phyloP scores from a whole-genome alignment of 2,888 invertebrate species.

The Orchestes rusci region DNA sequence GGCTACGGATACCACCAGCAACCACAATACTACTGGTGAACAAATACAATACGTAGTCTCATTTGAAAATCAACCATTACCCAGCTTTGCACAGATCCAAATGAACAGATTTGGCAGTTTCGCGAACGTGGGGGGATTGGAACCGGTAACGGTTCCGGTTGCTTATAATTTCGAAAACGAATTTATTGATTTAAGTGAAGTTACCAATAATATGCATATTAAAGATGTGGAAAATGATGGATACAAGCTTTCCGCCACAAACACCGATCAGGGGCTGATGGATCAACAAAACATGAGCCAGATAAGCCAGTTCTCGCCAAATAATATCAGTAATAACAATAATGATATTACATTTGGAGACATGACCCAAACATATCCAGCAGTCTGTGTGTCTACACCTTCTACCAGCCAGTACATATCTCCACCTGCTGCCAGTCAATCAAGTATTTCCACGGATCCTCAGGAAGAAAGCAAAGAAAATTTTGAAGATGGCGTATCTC shows the following conservation, averaged over 20 bases:
- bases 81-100: constrained; percentile 61
- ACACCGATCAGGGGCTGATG: constrained; percentile 32
- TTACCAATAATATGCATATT: constrained; percentile 28
- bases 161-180: constrained; percentile 20
- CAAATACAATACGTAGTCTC: constrained; percentile 38
- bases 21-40: constrained; percentile 76
- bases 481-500: constrained; percentile 2
- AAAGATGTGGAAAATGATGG: constrained; percentile 30
- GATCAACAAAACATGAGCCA: constrained; percentile 1
- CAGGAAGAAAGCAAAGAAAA: constrained; percentile 19
- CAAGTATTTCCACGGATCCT: constrained; percentile 3
- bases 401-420: not conserved
- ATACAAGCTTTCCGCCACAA: constrained; percentile 43
- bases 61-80: constrained; percentile 47
- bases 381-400: too few species aligned
- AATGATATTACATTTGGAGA: constrained; percentile 9
- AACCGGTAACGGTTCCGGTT: constrained; percentile 40
- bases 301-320: constrained; percentile 12
- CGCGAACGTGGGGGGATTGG: constrained; percentile 76
- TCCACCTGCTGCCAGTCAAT: not conserved
- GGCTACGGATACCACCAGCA: constrained; percentile 59
- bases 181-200: constrained; percentile 24
- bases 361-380: too few species aligned
- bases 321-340: constrained; percentile 14
- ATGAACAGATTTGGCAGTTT: constrained; percentile 41